These are phyloP conservation scores for Eledona agricola DNA, from an alignment of 2,888 invertebrate genomes.

Conservation along the genomic window DNA sequence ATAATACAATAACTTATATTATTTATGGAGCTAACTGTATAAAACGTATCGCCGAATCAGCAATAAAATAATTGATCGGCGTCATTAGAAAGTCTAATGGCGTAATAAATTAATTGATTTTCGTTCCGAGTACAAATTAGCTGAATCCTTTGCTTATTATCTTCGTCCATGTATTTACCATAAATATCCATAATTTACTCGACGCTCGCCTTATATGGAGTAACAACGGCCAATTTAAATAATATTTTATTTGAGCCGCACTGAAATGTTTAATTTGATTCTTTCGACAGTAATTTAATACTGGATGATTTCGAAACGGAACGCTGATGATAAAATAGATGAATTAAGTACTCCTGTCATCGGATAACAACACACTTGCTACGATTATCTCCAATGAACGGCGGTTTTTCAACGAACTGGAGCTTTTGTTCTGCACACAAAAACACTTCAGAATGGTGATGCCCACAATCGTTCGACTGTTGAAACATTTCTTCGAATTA, in stretches of 20 bases:
- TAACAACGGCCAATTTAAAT: slow-evolving; percentile 33
- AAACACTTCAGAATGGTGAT: too few relatives aligned
- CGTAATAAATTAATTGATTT: slow-evolving; percentile 40
- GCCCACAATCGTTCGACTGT: too few relatives aligned
- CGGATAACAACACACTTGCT: slow-evolving; percentile 5
- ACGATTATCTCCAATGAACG: slow-evolving; percentile 19
- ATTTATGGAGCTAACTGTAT: slow-evolving; percentile 30
- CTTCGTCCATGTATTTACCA: slow-evolving; percentile 37
- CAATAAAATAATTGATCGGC: slow-evolving; percentile 36
- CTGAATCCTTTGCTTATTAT: slow-evolving; percentile 36
- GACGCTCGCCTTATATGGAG: slow-evolving; percentile 29
- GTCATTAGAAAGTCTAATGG: slow-evolving; percentile 39
- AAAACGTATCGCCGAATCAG: slow-evolving; percentile 29
- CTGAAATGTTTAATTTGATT: slow-evolving; percentile 29
- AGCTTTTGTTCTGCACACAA: too few relatives aligned
- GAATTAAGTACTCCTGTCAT: slow-evolving; percentile 28
- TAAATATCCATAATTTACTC: slow-evolving; percentile 41
- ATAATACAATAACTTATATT: slow-evolving; percentile 34
- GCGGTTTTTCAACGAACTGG: slow-evolving; percentile 12
- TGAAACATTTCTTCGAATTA: too few relatives aligned
- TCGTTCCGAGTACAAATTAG: slow-evolving; percentile 40
- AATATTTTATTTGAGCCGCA: slow-evolving; percentile 31
- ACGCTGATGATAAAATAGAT: slow-evolving; percentile 26
- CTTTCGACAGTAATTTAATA: slow-evolving; percentile 35
- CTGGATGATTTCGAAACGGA: slow-evolving; percentile 27